These are phyloP conservation scores for Platalea minor DNA, from an alignment of 2,797 vertebrate species.

Conservation along the genomic window DNA sequence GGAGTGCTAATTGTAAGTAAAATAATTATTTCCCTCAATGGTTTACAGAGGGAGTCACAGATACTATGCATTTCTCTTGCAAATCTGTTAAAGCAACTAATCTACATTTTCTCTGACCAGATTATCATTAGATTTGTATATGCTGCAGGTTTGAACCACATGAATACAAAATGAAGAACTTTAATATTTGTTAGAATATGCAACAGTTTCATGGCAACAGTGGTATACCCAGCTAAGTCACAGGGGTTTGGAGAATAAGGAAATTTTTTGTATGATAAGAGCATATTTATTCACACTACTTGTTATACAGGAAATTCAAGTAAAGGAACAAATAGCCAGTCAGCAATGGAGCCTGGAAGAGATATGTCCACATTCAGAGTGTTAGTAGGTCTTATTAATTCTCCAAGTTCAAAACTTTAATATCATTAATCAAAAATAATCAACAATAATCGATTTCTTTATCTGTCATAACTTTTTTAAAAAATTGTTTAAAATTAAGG, in stretches of 20 bases:
- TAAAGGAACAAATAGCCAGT: neutral
- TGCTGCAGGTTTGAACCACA: neutral
- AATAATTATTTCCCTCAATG: neutral
- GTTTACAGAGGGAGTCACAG: neutral
- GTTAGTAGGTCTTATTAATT: neutral
- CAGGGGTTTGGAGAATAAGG: neutral
- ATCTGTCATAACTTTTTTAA: accelerated
- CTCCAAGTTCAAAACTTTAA: neutral
- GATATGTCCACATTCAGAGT: too few relatives aligned
- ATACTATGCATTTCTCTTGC: neutral
- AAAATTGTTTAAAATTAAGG: neutral
- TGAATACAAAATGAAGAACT: neutral
- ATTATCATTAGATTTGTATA: neutral
- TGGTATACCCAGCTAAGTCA: neutral
- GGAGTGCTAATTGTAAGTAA: neutral
- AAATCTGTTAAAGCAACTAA: neutral
- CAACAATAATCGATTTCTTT: neutral
- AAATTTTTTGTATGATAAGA: neutral
- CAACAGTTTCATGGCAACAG: neutral
- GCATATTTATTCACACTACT: neutral
- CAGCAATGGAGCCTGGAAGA: neutral
- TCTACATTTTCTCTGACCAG: neutral
- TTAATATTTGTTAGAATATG: neutral
- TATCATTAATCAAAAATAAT: neutral
- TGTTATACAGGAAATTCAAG: neutral